Evolutionary conservation across 2,797 vertebrate species (phyloP).

Genomic region (Cephalopachus bancanus): DNA sequence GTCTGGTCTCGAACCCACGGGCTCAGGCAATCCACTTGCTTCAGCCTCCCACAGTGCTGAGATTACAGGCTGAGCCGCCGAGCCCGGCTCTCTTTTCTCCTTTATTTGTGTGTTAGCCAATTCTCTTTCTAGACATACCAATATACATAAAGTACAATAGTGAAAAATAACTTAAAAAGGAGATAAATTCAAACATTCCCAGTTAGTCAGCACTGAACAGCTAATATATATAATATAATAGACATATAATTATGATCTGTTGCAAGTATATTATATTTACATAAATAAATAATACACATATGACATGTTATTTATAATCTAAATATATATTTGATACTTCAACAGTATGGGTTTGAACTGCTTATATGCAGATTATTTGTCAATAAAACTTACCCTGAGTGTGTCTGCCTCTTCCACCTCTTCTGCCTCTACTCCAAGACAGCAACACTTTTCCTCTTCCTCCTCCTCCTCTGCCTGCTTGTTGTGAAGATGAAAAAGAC

Average conservation of each 20-base stretch:
- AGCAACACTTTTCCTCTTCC: background rate
- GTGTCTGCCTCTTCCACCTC: too few relatives aligned
- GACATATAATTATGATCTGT: too few relatives aligned
- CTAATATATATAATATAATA: background rate
- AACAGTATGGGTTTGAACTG: background rate
- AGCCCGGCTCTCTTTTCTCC: background rate
- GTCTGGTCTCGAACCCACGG: too few relatives aligned
- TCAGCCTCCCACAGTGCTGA: too few relatives aligned
- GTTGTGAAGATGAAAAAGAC: background rate
- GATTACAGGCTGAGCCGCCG: too few relatives aligned
- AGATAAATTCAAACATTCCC: background rate
- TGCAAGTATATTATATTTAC: too few relatives aligned
- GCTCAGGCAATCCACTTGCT: too few relatives aligned
- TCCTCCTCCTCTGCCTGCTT: background rate
- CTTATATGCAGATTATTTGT: background rate
- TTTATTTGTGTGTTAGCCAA: background rate
- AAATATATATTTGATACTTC: background rate
- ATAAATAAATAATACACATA: too few relatives aligned
- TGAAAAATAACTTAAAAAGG: conserved; percentile 40
- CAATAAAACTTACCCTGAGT: background rate
- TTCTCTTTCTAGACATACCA: background rate
- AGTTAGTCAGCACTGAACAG: background rate
- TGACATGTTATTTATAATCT: too few relatives aligned
- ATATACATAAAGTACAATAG: background rate
- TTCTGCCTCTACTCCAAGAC: background rate